phyloP scores from a whole-genome alignment of 2,888 invertebrate species.

The Heliconius erato region DNA sequence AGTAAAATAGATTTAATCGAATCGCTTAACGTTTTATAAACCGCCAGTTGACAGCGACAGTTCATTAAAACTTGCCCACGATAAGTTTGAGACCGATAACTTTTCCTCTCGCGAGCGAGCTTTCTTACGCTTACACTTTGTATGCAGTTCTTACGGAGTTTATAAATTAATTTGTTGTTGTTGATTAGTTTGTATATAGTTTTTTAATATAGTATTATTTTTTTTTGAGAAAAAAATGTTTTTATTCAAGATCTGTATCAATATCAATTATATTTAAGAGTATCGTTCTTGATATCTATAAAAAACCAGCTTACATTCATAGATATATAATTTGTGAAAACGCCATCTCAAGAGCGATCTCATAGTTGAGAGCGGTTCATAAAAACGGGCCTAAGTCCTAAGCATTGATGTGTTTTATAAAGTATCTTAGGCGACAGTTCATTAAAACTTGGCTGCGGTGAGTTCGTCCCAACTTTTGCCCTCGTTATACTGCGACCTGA shows the following conservation, averaged over 20 bases:
- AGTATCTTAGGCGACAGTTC: conserved; percentile 44
- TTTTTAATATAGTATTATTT: not conserved
- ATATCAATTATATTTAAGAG: no score
- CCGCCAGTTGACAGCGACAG: conserved; percentile 44
- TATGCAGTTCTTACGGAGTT: not conserved
- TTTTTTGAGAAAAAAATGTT: not conserved
- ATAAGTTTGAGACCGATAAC: conserved; percentile 25
- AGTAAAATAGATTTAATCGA: conserved; percentile 18
- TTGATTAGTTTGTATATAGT: not conserved
- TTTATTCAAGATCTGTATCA: no score
- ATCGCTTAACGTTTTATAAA: conserved; percentile 32
- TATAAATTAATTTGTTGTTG: not conserved
- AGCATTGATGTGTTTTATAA: conserved; percentile 29
- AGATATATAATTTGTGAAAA: no score
- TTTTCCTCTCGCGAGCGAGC: conserved; percentile 23
- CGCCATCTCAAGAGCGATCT: no score
- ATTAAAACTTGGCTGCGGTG: conserved; percentile 48
- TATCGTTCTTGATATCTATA: no score
- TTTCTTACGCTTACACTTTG: conserved; percentile 11
- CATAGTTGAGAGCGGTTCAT: no score
- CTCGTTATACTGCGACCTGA: conserved; percentile 19
- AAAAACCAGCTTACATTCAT: no score
- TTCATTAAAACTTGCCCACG: conserved; percentile 50
- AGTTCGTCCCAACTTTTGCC: conserved; percentile 27
- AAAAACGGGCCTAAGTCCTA: not conserved